Conservation (phyloP, 1,140 invertebrate species). For the Zaprionus vittiger region DNA sequence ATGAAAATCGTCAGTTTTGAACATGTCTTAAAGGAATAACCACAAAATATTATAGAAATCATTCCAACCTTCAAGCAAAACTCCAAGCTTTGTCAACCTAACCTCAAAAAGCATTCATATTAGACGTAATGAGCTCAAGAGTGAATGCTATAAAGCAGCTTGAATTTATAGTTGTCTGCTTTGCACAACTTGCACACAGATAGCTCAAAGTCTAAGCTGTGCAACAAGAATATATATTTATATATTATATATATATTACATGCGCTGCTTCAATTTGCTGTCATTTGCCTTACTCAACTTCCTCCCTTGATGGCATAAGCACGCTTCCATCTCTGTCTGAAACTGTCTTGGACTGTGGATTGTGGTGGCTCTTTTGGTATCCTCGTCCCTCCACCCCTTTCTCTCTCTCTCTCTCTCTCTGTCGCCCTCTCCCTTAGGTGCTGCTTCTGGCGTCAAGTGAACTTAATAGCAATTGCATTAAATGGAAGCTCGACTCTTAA, state of each 20-base stretch:
- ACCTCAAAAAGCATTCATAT: too few relatives aligned
- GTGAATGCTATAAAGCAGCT: too few relatives aligned
- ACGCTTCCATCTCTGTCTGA: not conserved
- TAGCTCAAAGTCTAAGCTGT: not conserved
- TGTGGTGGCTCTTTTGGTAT: not conserved
- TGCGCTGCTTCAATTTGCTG: not conserved
- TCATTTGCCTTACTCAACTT: not conserved
- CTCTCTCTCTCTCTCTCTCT: conserved; percentile 49
- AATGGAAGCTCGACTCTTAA: conserved; percentile 56
- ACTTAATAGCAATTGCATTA: conserved; percentile 73
- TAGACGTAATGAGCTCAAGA: too few relatives aligned
- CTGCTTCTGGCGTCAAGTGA: conserved; percentile 65
- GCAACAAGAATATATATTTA: not conserved
- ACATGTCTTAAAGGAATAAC: too few relatives aligned
- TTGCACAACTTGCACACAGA: too few relatives aligned
- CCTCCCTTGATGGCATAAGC: not conserved
- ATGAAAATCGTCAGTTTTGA: too few relatives aligned
- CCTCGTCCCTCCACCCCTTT: not conserved
- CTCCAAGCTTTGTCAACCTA: too few relatives aligned
- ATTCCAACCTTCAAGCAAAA: too few relatives aligned
- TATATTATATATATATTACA: not conserved
- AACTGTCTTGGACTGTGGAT: not conserved
- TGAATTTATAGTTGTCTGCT: too few relatives aligned
- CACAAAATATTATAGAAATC: too few relatives aligned
- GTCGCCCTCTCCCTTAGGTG: not conserved